phyloP scores from a whole-genome alignment of 2,888 invertebrate species.

The Schizaphis graminum region DNA sequence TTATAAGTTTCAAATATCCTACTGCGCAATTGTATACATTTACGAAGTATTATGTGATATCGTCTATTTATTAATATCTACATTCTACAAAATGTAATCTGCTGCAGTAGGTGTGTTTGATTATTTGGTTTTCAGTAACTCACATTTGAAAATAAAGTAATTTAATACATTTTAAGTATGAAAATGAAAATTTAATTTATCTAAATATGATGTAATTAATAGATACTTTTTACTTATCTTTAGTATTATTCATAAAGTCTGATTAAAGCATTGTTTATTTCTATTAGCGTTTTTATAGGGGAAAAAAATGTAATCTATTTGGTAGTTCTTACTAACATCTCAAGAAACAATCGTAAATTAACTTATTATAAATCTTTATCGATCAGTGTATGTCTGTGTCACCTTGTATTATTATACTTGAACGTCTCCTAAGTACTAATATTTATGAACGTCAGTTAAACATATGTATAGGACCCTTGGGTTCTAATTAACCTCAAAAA shows the following conservation, averaged over 20 bases:
- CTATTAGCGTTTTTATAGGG: background rate
- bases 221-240: background rate
- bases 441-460: slow-evolving; percentile 55
- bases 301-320: background rate
- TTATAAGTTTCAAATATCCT: background rate
- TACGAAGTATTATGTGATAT: background rate
- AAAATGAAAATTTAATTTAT: background rate
- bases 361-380: background rate
- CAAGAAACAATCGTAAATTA: background rate
- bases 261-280: background rate
- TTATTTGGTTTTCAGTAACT: background rate
- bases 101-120: background rate
- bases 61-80: background rate
- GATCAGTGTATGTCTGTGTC: background rate
- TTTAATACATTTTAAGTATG: too few relatives aligned
- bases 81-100: background rate
- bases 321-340: background rate
- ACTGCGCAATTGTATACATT: background rate
- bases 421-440: background rate
- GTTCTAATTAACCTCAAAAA: slow-evolving; percentile 45
- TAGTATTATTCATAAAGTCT: background rate
- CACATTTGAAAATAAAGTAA: background rate
- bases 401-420: background rate
- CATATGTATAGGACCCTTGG: slow-evolving; percentile 39
- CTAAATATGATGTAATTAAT: background rate